Evolutionary conservation across 2,113 vertebrate genomes (phyloP).

Genomic region (Hemibagrus wyckioides): DNA sequence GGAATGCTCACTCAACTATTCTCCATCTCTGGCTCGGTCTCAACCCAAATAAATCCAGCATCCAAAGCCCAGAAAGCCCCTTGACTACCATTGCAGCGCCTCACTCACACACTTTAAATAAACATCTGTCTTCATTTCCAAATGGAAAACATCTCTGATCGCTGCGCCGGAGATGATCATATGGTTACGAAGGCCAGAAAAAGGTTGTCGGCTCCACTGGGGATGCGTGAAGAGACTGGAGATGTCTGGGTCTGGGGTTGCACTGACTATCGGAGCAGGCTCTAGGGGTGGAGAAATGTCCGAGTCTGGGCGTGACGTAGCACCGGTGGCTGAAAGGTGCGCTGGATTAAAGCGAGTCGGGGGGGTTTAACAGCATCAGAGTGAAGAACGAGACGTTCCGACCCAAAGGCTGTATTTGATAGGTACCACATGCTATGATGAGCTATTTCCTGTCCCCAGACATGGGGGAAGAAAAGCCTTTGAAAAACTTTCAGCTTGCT

Average conservation of each 20-base stretch:
- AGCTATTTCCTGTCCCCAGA: conserved; percentile 55
- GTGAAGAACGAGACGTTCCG: conserved; percentile 30
- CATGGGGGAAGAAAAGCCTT: conserved; percentile 18
- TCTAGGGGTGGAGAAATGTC: not conserved
- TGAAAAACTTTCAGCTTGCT: conserved; percentile 32
- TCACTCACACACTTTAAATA: conserved; percentile 18
- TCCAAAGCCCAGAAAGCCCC: conserved; percentile 27
- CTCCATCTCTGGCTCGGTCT: conserved; percentile 32
- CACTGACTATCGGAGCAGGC: not conserved
- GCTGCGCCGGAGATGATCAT: not conserved
- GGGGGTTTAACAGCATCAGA: conserved; percentile 32
- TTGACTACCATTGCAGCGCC: conserved; percentile 12
- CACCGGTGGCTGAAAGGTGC: conserved; percentile 4
- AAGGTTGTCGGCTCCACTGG: not conserved
- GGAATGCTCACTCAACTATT: conserved; percentile 42
- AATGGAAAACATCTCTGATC: conserved; percentile 21
- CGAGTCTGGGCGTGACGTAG: conserved; percentile 31
- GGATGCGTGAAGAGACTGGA: not conserved
- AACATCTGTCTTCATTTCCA: conserved; percentile 40
- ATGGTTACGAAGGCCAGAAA: not conserved
- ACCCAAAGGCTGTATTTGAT: conserved; percentile 40
- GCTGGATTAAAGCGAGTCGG: conserved; percentile 14
- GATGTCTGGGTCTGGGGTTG: not conserved
- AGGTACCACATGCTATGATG: conserved; percentile 34
- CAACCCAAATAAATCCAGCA: conserved; percentile 51